Percentiles rank a stretch among this genome's conserved stretches.
phyloP scores from a whole-genome alignment of 2,113 vertebrate genomes.

The Gobiocypris rarus region DNA sequence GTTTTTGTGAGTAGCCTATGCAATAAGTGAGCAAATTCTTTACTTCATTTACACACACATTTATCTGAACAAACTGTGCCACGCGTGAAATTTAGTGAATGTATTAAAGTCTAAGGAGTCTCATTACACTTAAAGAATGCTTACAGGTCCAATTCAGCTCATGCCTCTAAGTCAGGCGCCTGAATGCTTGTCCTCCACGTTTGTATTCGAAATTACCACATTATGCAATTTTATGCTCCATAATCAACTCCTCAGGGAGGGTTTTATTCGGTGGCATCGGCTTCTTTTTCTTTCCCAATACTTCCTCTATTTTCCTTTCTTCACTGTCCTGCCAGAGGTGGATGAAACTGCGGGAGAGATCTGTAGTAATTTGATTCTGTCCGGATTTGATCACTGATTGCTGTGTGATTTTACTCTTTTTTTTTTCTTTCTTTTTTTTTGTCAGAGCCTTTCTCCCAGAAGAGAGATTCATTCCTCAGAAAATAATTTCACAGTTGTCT shows the following conservation, averaged over 20 bases:
- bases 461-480: slow-evolving; percentile 41
- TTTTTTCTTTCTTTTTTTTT: slow-evolving; percentile 50
- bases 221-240: slow-evolving; percentile 74
- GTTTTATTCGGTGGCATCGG: slow-evolving; percentile 54
- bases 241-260: slow-evolving; percentile 74
- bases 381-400: slow-evolving; percentile 40
- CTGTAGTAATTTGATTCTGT: slow-evolving; percentile 46
- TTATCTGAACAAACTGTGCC: slow-evolving; percentile 12
- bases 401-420: slow-evolving; percentile 47
- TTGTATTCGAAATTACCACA: slow-evolving; percentile 73
- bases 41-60: background rate
- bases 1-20: background rate
- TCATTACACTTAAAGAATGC: slow-evolving; percentile 76
- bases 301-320: background rate
- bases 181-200: slow-evolving; percentile 67
- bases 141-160: slow-evolving; percentile 74
- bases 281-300: slow-evolving; percentile 52
- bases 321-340: background rate
- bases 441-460: slow-evolving; percentile 12
- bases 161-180: slow-evolving; percentile 63
- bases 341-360: slow-evolving; percentile 7
- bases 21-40: background rate
- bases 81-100: slow-evolving; percentile 37
- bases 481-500: slow-evolving; percentile 52
- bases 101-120: slow-evolving; percentile 64